phyloP scores from a whole-genome alignment of 2,888 invertebrate species.

The Zonitis immaculata region DNA sequence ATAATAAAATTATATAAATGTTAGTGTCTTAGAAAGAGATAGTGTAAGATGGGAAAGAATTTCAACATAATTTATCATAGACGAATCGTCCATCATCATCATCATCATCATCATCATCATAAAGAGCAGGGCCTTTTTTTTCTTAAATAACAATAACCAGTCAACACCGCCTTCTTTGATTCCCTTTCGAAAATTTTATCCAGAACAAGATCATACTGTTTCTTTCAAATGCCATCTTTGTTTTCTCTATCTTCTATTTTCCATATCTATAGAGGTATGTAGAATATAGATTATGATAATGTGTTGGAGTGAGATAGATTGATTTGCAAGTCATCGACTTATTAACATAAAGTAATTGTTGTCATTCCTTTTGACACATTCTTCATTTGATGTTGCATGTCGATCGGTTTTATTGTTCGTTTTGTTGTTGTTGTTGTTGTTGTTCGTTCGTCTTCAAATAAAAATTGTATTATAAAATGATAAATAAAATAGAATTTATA shows the following conservation, averaged over 20 bases:
- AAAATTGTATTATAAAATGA: too few species aligned
- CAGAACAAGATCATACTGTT: constrained; percentile 18
- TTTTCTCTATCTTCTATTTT: background rate
- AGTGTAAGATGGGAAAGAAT: constrained; percentile 15
- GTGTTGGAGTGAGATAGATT: constrained; percentile 15
- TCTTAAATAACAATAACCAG: constrained; percentile 36
- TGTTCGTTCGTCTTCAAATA: too few species aligned
- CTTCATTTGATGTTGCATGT: constrained; percentile 20
- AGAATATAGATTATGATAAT: too few species aligned
- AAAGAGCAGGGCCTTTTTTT: constrained; percentile 25
- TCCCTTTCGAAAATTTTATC: constrained; percentile 28
- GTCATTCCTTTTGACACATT: constrained; percentile 40
- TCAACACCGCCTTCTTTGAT: constrained; percentile 37
- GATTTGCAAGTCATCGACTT: constrained; percentile 38
- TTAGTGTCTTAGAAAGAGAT: background rate
- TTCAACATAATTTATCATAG: constrained; percentile 37
- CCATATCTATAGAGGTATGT: too few species aligned
- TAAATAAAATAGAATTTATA: background rate
- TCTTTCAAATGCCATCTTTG: constrained; percentile 24
- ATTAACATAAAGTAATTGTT: constrained; percentile 44
- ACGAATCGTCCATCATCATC: constrained; percentile 33
- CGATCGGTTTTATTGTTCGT: constrained; percentile 9
- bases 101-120: constrained; percentile 11
- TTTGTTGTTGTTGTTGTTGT: too few species aligned
- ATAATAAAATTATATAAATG: background rate